Evolutionary conservation across 2,113 vertebrate genomes (phyloP), one percentile per base, ranked within the genome.

Genomic region (Boulengeromyrus knoepffleri): DNA sequence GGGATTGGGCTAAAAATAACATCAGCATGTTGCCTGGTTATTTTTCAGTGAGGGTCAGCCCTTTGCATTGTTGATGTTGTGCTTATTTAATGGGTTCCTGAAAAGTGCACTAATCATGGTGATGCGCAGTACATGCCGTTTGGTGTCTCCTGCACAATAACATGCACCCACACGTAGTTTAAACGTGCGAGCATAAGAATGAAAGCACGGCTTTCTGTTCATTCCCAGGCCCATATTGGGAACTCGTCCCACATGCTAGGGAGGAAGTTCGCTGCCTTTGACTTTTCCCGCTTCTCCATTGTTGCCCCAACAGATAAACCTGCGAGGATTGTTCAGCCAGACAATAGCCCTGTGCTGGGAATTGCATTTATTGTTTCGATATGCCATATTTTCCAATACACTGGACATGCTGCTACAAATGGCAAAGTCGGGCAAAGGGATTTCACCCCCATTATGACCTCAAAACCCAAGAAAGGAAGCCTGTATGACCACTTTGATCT

Each of bases 301-400:
- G 93, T 94, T 93, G 56, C 36, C 87, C 92, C 93, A 50, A 49
- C 92, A 91, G 92, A 94, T 46, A 84, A 91, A 87, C 90, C 24
- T 12, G 50, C 84, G 58, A 88, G 89, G 92, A 94, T 94, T 93
- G 94, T 95, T 93, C 90, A 80, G 91, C 88, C 88, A 90, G 92
- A 96, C 95, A 96, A 96, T 96, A 92, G 91, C 31, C 89, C 88
- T 50, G 90, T 87, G 19, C 85, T 92, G 91, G 94, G 93, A 92
- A 94, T 93, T 95, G 95, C 95, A 93, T 15, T 86, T 39, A 39
- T 39, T 95, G 94, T 95, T 92, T 92, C 50, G 21, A 91, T 86
- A 83, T 1, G 10, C 27, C 17, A 21, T 12, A 24, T n/a, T n/a
- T 47, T 13, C 13, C 56, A 47, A 88, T 52, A 27, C 87, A 90